phyloP scores from a whole-genome alignment of 2,113 vertebrate genomes.

The Vidua macroura region DNA sequence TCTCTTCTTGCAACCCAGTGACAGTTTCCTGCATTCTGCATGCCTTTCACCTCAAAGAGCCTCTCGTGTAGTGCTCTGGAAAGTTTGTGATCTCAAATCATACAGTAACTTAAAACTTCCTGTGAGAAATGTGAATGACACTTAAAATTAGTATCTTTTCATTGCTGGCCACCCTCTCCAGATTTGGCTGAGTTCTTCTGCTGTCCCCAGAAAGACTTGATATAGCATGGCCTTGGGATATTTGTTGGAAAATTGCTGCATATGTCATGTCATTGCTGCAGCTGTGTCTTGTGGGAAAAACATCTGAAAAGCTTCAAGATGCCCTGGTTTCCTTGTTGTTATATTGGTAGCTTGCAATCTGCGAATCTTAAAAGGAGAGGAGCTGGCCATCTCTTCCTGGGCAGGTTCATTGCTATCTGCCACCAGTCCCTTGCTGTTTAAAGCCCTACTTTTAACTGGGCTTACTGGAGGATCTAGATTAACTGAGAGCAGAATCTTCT shows the following conservation, averaged over 20 bases:
- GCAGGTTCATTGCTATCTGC: background rate
- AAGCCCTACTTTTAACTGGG: background rate
- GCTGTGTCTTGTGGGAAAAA: background rate
- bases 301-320: background rate
- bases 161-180: background rate
- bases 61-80: background rate
- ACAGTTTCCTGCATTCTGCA: background rate
- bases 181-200: background rate
- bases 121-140: background rate
- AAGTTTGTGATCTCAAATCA: background rate
- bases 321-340: background rate
- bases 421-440: background rate
- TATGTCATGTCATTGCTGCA: background rate
- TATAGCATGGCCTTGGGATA: background rate
- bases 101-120: background rate
- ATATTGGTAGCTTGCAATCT: background rate
- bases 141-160: background rate
- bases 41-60: background rate
- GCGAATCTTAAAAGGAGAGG: background rate
- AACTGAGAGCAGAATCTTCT: background rate
- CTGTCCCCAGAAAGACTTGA: background rate
- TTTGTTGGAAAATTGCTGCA: background rate
- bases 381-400: background rate
- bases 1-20: background rate
- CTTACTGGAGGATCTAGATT: background rate